Conservation (phyloP, 2,888 invertebrate species). For the Allacma fusca region DNA sequence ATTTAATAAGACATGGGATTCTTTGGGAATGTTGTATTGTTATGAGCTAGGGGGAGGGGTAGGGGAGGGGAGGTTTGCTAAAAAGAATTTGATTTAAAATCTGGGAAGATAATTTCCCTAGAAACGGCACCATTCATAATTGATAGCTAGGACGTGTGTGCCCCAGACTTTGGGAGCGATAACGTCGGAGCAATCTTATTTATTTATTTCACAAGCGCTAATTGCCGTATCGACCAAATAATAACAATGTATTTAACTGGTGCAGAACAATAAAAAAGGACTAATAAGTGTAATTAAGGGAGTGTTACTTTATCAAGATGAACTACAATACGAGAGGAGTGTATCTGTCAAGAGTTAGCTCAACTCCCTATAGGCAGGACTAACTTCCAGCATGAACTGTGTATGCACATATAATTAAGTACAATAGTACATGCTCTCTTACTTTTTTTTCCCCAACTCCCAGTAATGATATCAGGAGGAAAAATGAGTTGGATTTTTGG, state of each 20-base stretch:
- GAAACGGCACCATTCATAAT: background rate
- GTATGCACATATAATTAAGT: no score
- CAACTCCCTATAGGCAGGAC: no score
- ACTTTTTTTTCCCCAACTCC: no score
- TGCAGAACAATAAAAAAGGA: slow-evolving; percentile 15
- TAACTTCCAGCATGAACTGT: no score
- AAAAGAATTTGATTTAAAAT: background rate
- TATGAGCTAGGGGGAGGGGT: no score
- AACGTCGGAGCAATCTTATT: slow-evolving; percentile 24
- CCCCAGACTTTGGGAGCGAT: background rate
- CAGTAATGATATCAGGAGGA: no score
- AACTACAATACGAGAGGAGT: slow-evolving; percentile 14
- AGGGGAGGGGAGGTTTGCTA: background rate
- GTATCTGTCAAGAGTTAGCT: slow-evolving; percentile 37
- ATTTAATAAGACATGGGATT: no score
- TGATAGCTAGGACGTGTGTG: background rate
- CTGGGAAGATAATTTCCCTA: background rate
- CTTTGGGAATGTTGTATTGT: background rate
- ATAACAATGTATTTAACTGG: slow-evolving; percentile 9
- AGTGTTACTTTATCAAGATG: slow-evolving; percentile 38
- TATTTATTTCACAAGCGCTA: slow-evolving; percentile 30
- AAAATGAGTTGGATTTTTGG: no score
- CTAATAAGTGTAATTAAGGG: slow-evolving; percentile 34
- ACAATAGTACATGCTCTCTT: no score
- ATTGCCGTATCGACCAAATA: slow-evolving; percentile 14